Evolutionary conservation across 2,888 invertebrate genomes (phyloP), one percentile per base, ranked within the genome.

Genomic region (Lithophane semibrunnea): DNA sequence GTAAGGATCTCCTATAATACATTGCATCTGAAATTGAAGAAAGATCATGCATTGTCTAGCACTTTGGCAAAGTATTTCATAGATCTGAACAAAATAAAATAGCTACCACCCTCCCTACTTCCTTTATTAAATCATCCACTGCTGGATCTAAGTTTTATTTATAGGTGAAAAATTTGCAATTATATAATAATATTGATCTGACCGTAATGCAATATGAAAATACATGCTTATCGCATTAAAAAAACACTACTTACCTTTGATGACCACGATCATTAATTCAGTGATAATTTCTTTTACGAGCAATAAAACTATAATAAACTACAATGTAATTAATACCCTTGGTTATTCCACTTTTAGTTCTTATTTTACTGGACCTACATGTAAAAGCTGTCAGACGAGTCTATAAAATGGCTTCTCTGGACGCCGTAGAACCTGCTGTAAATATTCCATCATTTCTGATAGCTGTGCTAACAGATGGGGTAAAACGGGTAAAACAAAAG

Each of bases 361-460:
- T 75, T 83, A 82, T 83, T 83, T 82, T 60, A 47, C 60, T 67
- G 74, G 70, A 80, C 44, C 64, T 77, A 68, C 77, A 71, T 83
- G 85, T 52, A 70, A 70, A 78, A 73, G 84, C 82, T 72, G 83
- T 83, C 85, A 81, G 84, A 74, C 84, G 75, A 84, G 88, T 86
- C 75, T 60, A 76, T 85, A 73, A 83, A 86, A 84, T 75, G 83
- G 74, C 84, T 83, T 60, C 58, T 56, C 54, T 75, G 67, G 72
- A 83, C 52, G 66, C 67, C 29, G 66, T 63, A 49, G 67, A 78
- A 75, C 78, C 83, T 64, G 73, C 73, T 81, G 78, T 73, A 75
- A 77, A 82, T 81, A 78, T 80, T 74, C 75, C 82, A 80, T 77
- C 78, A 77, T 76, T 82, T 79, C 78, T 85, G 83, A 85, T 85